Conservation (phyloP, 2,797 vertebrate species). For the Pogonophryne albipinna region DNA sequence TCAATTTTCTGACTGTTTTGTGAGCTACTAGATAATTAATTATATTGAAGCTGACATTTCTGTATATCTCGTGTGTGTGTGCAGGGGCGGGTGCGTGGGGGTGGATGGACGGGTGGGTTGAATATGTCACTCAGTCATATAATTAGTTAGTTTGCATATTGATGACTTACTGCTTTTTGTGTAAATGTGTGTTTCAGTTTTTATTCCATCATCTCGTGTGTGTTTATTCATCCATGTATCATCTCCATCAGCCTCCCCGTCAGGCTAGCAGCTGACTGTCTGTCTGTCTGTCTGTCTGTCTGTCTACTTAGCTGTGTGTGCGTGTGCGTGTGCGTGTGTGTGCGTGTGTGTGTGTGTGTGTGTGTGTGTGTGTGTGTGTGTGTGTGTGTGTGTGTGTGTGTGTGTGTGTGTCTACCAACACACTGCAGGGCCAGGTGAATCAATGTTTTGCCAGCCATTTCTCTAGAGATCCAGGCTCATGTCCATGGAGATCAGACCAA, state of each 20-base stretch:
- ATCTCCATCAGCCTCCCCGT: slow-evolving; percentile 76
- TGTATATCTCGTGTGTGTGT: slow-evolving; percentile 40
- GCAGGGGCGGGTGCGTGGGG: slow-evolving; percentile 17
- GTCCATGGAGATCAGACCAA: slow-evolving; percentile 71
- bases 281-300: slow-evolving; percentile 53
- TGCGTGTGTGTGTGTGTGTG: slow-evolving; percentile 14
- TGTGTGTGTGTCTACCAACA: background rate
- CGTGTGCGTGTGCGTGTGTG: slow-evolving; percentile 14
- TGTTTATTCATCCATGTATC: slow-evolving; percentile 72
- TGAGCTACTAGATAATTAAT: slow-evolving; percentile 66
- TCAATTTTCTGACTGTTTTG: slow-evolving; percentile 66
- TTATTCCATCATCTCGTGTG: slow-evolving; percentile 64
- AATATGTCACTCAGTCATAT: slow-evolving; percentile 74
- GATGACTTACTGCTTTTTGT: slow-evolving; percentile 68
- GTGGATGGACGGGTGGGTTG: slow-evolving; percentile 51
- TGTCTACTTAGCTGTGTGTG: slow-evolving; percentile 48
- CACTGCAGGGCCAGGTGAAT: slow-evolving; percentile 72
- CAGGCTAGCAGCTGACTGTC: slow-evolving; percentile 72
- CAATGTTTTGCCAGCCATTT: slow-evolving; percentile 71
- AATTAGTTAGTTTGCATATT: slow-evolving; percentile 83
- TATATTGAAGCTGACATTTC: slow-evolving; percentile 78
- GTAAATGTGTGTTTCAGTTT: slow-evolving; percentile 60
- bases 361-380: slow-evolving; percentile 27
- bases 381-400: background rate
- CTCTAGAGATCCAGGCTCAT: slow-evolving; percentile 72